A percentile compares a stretch with the other conserved stretches of the same genome.
Conservation (phyloP, 2,888 invertebrate species). For the Amiota minor region DNA sequence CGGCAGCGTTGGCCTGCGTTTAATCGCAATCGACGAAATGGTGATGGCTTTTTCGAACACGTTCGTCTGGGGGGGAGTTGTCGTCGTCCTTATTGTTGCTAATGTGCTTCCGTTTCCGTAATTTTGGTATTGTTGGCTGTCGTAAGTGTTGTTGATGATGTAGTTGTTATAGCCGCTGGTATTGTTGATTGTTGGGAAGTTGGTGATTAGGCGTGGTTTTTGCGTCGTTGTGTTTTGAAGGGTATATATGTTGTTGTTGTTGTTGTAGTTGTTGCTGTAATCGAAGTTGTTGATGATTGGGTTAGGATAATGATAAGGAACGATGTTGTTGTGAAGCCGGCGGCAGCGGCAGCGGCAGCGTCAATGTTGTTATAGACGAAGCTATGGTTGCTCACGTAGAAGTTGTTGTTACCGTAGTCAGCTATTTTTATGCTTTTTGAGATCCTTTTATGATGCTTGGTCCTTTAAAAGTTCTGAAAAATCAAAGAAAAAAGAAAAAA, state of each 20-base stretch:
- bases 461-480: not conserved
- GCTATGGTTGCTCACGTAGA: slow-evolving; percentile 57
- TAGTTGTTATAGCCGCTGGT: slow-evolving; percentile 3
- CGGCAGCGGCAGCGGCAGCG: slow-evolving; percentile 55
- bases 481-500: too few species aligned
- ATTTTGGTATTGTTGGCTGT: slow-evolving; percentile 28
- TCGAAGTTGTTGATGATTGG: slow-evolving; percentile 30
- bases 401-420: slow-evolving; percentile 56
- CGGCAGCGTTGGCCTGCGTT: slow-evolving; percentile 75
- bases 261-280: slow-evolving; percentile 39
- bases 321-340: slow-evolving; percentile 55
- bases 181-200: slow-evolving; percentile 27
- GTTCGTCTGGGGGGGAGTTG: slow-evolving; percentile 60
- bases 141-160: not conserved
- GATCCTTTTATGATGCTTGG: not conserved
- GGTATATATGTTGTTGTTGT: slow-evolving; percentile 33
- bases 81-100: slow-evolving; percentile 25
- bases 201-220: not conserved
- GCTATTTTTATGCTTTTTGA: slow-evolving; percentile 55
- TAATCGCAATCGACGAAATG: slow-evolving; percentile 75
- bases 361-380: slow-evolving; percentile 58
- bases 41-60: slow-evolving; percentile 74
- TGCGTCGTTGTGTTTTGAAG: not conserved
- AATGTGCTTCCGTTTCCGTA: slow-evolving; percentile 2
- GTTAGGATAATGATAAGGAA: not conserved